Evolutionary conservation across 30 jellyfish, hydroid and myxozoan species (phyloP).

Genomic region (Aurelia sp.): DNA sequence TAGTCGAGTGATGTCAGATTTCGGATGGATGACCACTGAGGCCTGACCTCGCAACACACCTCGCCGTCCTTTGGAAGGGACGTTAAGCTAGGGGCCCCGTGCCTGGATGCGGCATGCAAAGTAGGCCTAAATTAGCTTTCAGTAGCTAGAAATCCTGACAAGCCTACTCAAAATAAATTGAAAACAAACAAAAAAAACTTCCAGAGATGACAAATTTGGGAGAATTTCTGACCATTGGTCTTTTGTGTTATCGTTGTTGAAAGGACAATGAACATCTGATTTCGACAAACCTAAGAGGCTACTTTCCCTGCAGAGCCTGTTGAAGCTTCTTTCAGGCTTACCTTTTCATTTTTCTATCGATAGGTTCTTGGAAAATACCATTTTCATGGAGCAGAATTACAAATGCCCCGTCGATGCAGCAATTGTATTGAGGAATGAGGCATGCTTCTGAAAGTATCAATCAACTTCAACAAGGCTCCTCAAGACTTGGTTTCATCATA

Average conservation of each 20-base stretch:
- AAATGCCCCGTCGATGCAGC: conserved; percentile 18
- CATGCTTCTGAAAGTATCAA: neutral
- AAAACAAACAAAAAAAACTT: no score
- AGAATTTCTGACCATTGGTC: neutral
- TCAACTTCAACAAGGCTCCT: neutral
- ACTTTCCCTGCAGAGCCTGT: neutral
- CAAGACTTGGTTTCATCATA: neutral
- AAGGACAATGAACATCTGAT: neutral
- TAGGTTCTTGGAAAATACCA: conserved; percentile 51
- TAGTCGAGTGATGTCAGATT: no score
- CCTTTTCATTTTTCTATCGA: neutral
- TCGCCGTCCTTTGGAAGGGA: no score
- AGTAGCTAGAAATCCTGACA: no score
- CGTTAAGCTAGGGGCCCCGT: no score
- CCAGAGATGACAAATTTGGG: neutral
- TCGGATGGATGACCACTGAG: no score
- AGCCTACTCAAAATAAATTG: no score
- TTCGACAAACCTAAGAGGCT: neutral
- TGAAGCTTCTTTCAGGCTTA: neutral
- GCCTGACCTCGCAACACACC: no score
- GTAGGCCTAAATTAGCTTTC: no score
- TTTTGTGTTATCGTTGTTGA: neutral
- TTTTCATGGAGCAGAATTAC: conserved; percentile 11
- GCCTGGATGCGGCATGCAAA: no score
- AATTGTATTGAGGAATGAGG: conserved; percentile 10